Percentiles rank a stretch among this genome's conserved stretches.
phyloP scores from a whole-genome alignment of 2,888 invertebrate species.

The Oegoconia quadripuncta region DNA sequence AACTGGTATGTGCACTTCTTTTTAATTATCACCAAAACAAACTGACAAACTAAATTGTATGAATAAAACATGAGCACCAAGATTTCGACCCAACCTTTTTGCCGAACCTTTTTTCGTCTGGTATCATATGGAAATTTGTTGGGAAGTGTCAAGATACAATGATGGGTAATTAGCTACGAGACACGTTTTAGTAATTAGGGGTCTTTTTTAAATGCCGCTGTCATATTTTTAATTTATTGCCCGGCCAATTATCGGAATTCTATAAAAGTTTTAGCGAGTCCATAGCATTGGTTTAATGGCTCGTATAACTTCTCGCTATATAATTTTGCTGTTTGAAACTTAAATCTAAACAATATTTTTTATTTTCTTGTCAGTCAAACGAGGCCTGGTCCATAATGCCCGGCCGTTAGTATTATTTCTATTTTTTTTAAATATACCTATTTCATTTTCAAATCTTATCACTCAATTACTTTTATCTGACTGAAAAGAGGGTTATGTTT shows the following conservation, averaged over 20 bases:
- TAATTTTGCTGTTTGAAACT: not conserved
- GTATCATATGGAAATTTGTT: slow-evolving; percentile 35
- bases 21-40: too few species aligned
- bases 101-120: slow-evolving; percentile 12
- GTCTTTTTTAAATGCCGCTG: slow-evolving; percentile 16
- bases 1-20: too few species aligned
- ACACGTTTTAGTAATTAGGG: slow-evolving; percentile 56
- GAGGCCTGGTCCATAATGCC: too few species aligned
- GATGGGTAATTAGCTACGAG: slow-evolving; percentile 54
- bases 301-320: slow-evolving; percentile 14
- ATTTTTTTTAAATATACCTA: too few species aligned
- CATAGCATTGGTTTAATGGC: slow-evolving; percentile 7
- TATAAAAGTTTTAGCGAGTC: slow-evolving; percentile 13
- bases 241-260: slow-evolving; percentile 27
- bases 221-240: slow-evolving; percentile 49
- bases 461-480: too few species aligned
- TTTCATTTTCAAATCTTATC: too few species aligned
- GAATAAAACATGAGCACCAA: slow-evolving; percentile 19
- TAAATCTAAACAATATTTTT: too few species aligned
- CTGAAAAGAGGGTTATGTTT: too few species aligned
- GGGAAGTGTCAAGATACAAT: slow-evolving; percentile 53
- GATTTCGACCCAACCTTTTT: slow-evolving; percentile 11
- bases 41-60: slow-evolving; percentile 9
- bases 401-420: too few species aligned
- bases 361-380: too few species aligned